These are phyloP conservation scores for Periplaneta americana DNA, from an alignment of 1,140 invertebrate genomes.

Conservation along the genomic window DNA sequence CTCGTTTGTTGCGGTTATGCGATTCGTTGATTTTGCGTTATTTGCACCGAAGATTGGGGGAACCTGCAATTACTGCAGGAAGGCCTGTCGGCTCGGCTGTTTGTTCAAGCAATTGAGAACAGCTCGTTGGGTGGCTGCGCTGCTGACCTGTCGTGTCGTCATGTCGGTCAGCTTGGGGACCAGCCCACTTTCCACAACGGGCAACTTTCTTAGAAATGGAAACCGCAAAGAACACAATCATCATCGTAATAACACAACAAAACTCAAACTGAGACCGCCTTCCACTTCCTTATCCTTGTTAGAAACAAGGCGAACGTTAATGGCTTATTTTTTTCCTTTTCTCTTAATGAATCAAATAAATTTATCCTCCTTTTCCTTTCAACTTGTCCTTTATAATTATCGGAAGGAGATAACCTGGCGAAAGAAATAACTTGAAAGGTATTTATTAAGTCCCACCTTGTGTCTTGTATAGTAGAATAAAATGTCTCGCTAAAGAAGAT, in stretches of 20 bases:
- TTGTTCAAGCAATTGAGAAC: neutral
- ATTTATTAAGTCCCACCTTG: neutral
- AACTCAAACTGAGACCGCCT: no score
- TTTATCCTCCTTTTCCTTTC: neutral
- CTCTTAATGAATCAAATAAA: neutral
- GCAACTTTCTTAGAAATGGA: neutral
- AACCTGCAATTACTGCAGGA: no score
- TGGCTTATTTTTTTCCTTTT: neutral
- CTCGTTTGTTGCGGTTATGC: no score
- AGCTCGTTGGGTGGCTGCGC: neutral
- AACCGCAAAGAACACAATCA: no score
- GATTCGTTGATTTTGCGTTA: no score
- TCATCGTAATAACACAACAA: neutral
- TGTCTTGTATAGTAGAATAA: no score
- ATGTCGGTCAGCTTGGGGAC: neutral
- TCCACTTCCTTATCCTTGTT: neutral
- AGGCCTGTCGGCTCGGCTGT: neutral
- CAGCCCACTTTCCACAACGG: neutral
- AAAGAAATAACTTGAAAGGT: neutral
- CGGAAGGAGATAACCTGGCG: neutral
- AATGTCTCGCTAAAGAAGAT: no score
- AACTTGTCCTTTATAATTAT: neutral
- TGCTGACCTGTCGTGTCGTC: neutral
- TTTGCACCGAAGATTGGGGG: neutral
- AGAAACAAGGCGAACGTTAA: neutral